Evolutionary conservation across 2,888 invertebrate genomes (phyloP), one percentile per base, ranked within the genome.

Genomic region (Pollenia griseotomentosa): DNA sequence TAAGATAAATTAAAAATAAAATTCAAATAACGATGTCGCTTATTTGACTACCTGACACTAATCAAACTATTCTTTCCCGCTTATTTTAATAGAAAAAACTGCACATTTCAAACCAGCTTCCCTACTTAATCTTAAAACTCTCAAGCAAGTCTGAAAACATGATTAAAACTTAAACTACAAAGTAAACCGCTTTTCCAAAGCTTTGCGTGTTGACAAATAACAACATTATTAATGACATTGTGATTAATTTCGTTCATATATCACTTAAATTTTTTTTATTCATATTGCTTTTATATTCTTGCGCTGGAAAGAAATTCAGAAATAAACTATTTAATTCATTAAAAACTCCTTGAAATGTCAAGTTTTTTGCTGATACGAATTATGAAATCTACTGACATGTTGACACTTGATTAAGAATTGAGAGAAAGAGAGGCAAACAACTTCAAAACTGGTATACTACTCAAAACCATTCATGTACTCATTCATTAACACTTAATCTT

Each of bases 281-380:
- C 33, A 33, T 33, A 33, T 55, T 42, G 46, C 14, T 48, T 57
- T 12, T 53, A n/a, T 70, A 51, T 44, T 57, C 11, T 57, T 73
- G n/a, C 40, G 10, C 53, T 75, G 2, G 11, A 66, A 70, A 46
- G 51, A 71, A 48, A 68, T 65, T 11, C 74, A 74, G 51, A 70
- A 86, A 86, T 80, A 75, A 70, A 82, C 68, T 71, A 55, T 79
- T 75, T 75, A 80, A 86, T 77, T 83, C 75, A 77, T 79, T 80
- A 71, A 74, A 77, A 86, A 80, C 86, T 86, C 75, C 80, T 86
- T 83, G 83, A 86, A 83, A 23, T 83, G 86, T 83, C 83, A 80
- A 80, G 57, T 71, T 33, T 70, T 81, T 81, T 81, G 42, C 42
- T 80, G 71, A 80, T 79, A 70, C 70, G 55, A 86, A 65, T 70